Conservation (phyloP, 2,113 vertebrate genomes). For the Pseudopipra pipra region DNA sequence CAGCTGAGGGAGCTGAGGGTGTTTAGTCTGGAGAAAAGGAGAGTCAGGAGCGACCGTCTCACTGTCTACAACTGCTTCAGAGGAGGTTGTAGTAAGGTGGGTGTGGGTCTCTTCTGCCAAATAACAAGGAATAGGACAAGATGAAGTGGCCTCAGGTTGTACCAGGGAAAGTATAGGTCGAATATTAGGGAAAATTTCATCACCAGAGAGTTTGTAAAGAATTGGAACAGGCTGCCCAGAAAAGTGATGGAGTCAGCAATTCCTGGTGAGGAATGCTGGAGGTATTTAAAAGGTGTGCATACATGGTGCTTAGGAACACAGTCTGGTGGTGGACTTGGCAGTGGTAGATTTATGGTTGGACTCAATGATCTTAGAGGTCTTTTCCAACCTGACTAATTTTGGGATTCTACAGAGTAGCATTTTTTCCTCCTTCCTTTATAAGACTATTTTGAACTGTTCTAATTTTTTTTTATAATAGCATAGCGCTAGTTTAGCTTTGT, state of each 20-base stretch:
- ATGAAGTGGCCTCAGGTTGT: neutral
- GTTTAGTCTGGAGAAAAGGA: neutral
- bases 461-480: neutral
- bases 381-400: neutral
- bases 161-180: neutral
- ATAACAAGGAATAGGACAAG: neutral
- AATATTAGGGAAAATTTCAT: neutral
- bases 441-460: neutral
- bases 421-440: neutral
- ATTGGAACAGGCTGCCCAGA: neutral
- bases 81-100: neutral
- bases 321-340: neutral
- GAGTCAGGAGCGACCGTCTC: fast-evolving
- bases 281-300: neutral
- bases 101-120: neutral
- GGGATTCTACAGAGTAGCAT: neutral
- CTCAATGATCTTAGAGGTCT: neutral
- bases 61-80: neutral
- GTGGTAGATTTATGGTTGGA: neutral
- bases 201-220: neutral
- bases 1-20: fast-evolving
- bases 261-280: neutral
- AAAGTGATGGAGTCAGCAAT: neutral
- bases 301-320: neutral
- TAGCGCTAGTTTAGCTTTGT: neutral